phyloP scores from a whole-genome alignment of 1,140 invertebrate genomes.

The Anastrepha ludens region DNA sequence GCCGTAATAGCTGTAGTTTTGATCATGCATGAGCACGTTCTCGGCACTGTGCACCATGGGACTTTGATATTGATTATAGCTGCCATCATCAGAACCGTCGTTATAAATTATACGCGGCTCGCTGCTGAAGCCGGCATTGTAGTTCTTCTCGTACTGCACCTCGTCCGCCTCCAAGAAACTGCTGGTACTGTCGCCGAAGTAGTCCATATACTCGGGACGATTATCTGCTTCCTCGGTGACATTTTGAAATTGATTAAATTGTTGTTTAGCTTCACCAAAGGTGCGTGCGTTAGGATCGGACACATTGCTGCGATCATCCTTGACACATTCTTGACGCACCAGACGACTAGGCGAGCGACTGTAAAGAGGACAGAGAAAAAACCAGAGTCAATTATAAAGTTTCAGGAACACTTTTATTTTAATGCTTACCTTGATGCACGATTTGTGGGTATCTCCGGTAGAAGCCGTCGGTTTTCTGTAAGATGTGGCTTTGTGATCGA shows the following conservation, averaged over 20 bases:
- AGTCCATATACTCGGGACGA: conserved; percentile 68
- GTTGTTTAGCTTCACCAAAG: conserved; percentile 73
- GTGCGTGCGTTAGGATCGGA: conserved; percentile 60
- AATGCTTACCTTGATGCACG: conserved; percentile 56
- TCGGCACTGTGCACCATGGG: conserved; percentile 70
- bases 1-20: conserved; percentile 58
- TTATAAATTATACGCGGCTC: conserved; percentile 74
- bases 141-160: conserved; percentile 71
- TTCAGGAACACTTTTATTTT: not conserved
- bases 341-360: conserved; percentile 70
- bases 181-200: conserved; percentile 69
- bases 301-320: conserved; percentile 62
- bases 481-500: conserved; percentile 65
- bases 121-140: conserved; percentile 70
- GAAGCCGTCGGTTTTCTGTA: conserved; percentile 65
- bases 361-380: not conserved
- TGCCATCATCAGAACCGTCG: conserved; percentile 65
- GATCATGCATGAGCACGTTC: conserved; percentile 62
- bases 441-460: conserved; percentile 71
- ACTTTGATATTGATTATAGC: conserved; percentile 62
- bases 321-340: conserved; percentile 72
- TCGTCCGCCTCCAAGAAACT: conserved; percentile 72
- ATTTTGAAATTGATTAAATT: conserved; percentile 70
- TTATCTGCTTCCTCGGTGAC: conserved; percentile 69
- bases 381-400: not conserved